phyloP scores from a whole-genome alignment of 2,888 invertebrate species.

The Phaedon cochleariae region DNA sequence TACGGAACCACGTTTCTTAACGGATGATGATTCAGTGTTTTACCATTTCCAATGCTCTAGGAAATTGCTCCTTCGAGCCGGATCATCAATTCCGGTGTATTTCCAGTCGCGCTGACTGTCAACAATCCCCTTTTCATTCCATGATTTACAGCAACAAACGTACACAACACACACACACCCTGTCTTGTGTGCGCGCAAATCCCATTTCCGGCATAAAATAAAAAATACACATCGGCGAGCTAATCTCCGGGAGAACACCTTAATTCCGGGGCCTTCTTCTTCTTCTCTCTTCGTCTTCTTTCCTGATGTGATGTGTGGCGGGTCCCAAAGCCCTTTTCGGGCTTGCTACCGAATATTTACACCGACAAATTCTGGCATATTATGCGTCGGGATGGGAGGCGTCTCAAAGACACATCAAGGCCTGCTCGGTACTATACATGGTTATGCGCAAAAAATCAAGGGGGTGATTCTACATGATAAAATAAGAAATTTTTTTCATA shows the following conservation, averaged over 20 bases:
- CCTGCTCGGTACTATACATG: too few relatives aligned
- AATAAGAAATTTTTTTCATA: too few relatives aligned
- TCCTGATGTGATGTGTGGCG: constrained; percentile 57
- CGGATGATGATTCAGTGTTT: too few relatives aligned
- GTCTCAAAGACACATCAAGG: constrained; percentile 36
- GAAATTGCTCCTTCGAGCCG: constrained; percentile 2
- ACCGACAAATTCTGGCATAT: constrained; percentile 61
- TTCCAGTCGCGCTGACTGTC: background rate
- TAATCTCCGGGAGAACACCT: constrained; percentile 60
- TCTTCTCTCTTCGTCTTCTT: constrained; percentile 56
- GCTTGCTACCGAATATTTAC: constrained; percentile 58
- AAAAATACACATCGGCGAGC: constrained; percentile 55
- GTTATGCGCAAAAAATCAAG: too few relatives aligned
- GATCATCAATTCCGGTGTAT: background rate
- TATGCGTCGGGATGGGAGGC: constrained; percentile 49
- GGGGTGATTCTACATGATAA: too few relatives aligned
- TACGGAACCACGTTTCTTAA: too few relatives aligned
- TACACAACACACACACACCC: background rate
- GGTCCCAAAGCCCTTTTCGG: constrained; percentile 48
- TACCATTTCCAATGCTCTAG: too few relatives aligned
- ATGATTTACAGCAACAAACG: constrained; percentile 1
- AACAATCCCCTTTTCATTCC: background rate
- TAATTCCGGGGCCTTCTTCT: constrained; percentile 50
- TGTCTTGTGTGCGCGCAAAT: constrained; percentile 17
- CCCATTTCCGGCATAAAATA: constrained; percentile 51